Evolutionary conservation across 2,888 invertebrate species (phyloP), one percentile per base, ranked within the genome.

Genomic region (Aspidiotus rigidus): DNA sequence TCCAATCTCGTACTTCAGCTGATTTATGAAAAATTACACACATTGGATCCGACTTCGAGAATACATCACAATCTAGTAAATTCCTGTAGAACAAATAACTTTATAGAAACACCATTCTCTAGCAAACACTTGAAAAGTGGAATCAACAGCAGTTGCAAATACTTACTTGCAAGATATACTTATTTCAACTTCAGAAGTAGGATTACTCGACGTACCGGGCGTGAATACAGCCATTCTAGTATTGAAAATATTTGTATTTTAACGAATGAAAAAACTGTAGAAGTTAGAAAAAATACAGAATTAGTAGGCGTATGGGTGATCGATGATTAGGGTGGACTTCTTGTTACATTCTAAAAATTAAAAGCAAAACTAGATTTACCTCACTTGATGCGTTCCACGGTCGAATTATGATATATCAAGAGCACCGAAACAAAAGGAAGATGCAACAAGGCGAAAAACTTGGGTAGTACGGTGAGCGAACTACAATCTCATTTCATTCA

Each of bases 11-110:
- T 53, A 74, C 73, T 42, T 78, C 78, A 61, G 75, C 74, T 7
- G 78, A 77, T 71, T 79, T 76, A 63, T 77, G 73, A 71, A 76
- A 79, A 1, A 78, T 74, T 5, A 80, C 78, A 77, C 81, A 81
- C 77, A 82, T 78, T 2, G 83, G 83, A 74, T 83, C 83, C 17
- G 83, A 83, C 74, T 83, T 83, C 1, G 82, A 82, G 69, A 82
- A 76, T 2, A 80, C 75, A 77, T 83, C 83, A 73, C 77, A 77
- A 72, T 82, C 80, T 64, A 76, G 72, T 16, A 83, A 74, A 71
- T 80, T 79, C 71, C 82, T 82, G 75, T 11, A 74, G 74, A 10
- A 63, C 39, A 49, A 55, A 54, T 59, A 61, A 11, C n/a, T 11
- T 44, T 55, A 28, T 17, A 53, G 16, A 8, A 44, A 62, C n/a